phyloP scores from a whole-genome alignment of 2,113 vertebrate genomes.

The Cyanoramphus novaezelandiae region DNA sequence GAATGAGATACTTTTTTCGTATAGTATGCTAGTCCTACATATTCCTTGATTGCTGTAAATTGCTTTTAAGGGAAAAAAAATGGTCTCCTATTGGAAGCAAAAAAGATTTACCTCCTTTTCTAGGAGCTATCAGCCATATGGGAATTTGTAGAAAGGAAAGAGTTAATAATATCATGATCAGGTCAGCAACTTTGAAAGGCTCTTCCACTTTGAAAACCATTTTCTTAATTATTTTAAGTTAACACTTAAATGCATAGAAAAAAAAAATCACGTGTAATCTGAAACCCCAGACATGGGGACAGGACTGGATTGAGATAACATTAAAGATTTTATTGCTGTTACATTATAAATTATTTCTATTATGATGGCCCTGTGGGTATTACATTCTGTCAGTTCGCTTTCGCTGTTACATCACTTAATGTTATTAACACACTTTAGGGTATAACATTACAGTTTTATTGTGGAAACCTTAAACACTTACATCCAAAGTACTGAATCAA shows the following conservation, averaged over 20 bases:
- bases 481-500: slow-evolving; percentile 91
- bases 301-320: slow-evolving; percentile 91
- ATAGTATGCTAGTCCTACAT: background rate
- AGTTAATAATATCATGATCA: slow-evolving; percentile 71
- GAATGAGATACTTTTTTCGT: background rate
- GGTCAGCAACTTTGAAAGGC: slow-evolving; percentile 66
- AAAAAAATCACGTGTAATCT: slow-evolving; percentile 82
- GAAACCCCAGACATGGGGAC: slow-evolving; percentile 84
- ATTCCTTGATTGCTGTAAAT: background rate
- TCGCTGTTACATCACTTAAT: slow-evolving; percentile 97
- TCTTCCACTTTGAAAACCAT: slow-evolving; percentile 80
- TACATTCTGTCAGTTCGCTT: slow-evolving; percentile 90
- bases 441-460: slow-evolving; percentile 98
- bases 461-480: slow-evolving; percentile 97
- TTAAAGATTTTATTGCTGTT: slow-evolving; percentile 97
- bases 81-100: background rate
- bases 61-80: background rate
- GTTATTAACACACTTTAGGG: slow-evolving; percentile 97
- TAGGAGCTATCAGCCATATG: background rate
- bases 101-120: background rate
- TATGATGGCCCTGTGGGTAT: slow-evolving; percentile 86
- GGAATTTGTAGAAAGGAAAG: slow-evolving; percentile 55
- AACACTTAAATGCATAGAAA: slow-evolving; percentile 81
- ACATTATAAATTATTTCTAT: slow-evolving; percentile 99
- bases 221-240: slow-evolving; percentile 93